Evolutionary conservation across 2,888 invertebrate genomes (phyloP), one percentile per base, ranked within the genome.

Genomic region (Julus scandinavius): DNA sequence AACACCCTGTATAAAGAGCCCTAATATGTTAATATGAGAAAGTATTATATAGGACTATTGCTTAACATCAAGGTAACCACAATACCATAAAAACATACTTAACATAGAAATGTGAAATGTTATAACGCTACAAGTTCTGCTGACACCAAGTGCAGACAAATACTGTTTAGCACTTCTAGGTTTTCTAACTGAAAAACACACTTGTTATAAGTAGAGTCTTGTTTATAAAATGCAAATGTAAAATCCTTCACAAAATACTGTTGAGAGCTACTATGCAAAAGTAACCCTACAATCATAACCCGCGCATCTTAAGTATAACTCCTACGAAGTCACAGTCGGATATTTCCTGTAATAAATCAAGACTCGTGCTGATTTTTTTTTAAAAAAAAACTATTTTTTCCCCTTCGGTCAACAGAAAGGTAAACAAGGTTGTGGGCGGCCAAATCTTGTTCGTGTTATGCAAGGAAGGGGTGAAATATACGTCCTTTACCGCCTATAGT

Each of bases 321-420:
- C 85, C 85, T 85, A 85, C 49, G 85, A 85, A 85, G 85, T 49
- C 85, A 50, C 85, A 85, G 85, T 49, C 85, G 85, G 85, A 85
- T 50, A 50, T 50, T 85, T 85, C 85, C 85, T 45, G 85, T 85
- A 49, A 85, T 85, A 85, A 85, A 85, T 85, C 85, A 85, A 29
- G 49, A n/a, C 45, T 85, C 50, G 49, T 85, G 80, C 80, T 80
- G 80, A 13, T 80, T 80, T 80, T 80, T 63, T 63, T 20, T 29
- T 29, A 9, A 7, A 13, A 7, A 45, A 11, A 85, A 29, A n/a
- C 49, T 85, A 49, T 50, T 49, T 50, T 85, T 85, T 85, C 41
- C 20, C 85, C 45, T 45, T 85, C 85, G 80, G 80, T 80, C 80
- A 80, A 40, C 80, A 80, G 80, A 80, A 80, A 80, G 80, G 80